These are phyloP conservation scores for Saccopteryx bilineata DNA, from an alignment of 2,113 vertebrate species.

Conservation along the genomic window DNA sequence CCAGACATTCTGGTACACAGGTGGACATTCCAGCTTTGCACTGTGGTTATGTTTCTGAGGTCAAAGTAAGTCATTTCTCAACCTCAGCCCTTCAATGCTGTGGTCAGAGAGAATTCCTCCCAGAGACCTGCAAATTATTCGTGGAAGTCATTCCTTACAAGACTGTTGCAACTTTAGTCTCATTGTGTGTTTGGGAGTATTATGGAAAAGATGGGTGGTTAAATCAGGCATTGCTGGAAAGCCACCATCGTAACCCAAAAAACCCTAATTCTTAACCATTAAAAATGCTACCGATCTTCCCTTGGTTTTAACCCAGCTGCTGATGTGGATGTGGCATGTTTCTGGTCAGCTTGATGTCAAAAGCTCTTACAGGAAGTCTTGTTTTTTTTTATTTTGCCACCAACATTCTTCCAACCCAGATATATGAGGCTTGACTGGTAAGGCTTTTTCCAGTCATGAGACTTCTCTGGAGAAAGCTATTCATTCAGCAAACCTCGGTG, in stretches of 20 bases:
- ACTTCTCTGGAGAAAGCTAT: constrained; percentile 49
- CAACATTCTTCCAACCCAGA: constrained; percentile 54
- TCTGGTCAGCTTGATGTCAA: constrained; percentile 48
- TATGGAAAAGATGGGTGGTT: not conserved
- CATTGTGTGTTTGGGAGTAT: not conserved
- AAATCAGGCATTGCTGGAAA: constrained; percentile 24
- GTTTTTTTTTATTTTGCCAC: constrained; percentile 57
- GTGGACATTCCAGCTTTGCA: not conserved
- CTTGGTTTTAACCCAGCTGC: constrained; percentile 1
- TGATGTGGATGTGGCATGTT: not conserved
- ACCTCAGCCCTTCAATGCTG: not conserved
- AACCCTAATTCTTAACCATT: not conserved
- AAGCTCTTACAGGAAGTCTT: constrained; percentile 50
- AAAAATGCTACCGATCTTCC: not conserved
- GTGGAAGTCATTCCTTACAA: not conserved
- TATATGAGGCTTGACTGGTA: not conserved
- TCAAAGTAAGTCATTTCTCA: constrained; percentile 57
- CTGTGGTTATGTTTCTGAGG: not conserved
- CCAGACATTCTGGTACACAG: not conserved
- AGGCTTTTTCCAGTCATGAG: constrained; percentile 55
- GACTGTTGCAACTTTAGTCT: not conserved
- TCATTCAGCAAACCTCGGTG: constrained; percentile 51
- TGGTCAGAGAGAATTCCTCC: constrained; percentile 52
- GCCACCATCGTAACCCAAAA: not conserved
- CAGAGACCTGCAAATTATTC: constrained; percentile 8